A percentile compares a stretch with the other conserved stretches of the same genome.
phyloP scores from a whole-genome alignment of 2,113 vertebrate species.

The Burhinus bistriatus region DNA sequence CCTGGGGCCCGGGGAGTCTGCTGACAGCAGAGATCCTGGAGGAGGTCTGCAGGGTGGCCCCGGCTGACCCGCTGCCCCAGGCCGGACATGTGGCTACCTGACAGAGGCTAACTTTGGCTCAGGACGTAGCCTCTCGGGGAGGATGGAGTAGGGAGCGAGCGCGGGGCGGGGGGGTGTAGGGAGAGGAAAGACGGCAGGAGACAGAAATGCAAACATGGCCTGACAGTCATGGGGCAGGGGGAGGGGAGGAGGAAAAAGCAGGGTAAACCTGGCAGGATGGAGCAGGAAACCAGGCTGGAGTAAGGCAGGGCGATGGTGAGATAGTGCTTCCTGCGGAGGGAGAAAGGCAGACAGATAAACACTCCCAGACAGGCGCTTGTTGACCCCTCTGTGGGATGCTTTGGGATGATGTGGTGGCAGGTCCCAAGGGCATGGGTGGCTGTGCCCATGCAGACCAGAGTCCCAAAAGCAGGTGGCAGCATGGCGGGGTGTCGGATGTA shows the following conservation, averaged over 20 bases:
- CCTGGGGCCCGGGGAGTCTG: constrained; percentile 53
- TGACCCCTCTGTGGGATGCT: not conserved
- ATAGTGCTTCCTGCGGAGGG: constrained; percentile 75
- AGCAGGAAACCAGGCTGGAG: constrained; percentile 76
- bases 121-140: constrained; percentile 47
- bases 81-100: constrained; percentile 72
- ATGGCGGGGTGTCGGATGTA: not conserved
- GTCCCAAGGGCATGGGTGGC: not conserved
- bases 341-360: constrained; percentile 66
- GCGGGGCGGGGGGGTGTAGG: not conserved
- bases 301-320: constrained; percentile 70
- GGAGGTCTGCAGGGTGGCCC: constrained; percentile 88
- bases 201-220: constrained; percentile 76
- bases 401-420: not conserved
- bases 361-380: not conserved
- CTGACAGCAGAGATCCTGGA: constrained; percentile 83
- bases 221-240: constrained; percentile 65
- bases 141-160: constrained; percentile 46
- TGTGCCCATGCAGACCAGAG: not conserved
- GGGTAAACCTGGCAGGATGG: constrained; percentile 73
- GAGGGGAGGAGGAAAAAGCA: constrained; percentile 68
- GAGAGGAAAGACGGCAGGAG: constrained; percentile 68
- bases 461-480: not conserved
- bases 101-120: constrained; percentile 72
- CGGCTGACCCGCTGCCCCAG: constrained; percentile 72